Percentiles rank a stretch among this genome's conserved stretches.
Evolutionary conservation across 1,140 invertebrate genomes (phyloP).

Genomic region (Trinorchestia longiramus): DNA sequence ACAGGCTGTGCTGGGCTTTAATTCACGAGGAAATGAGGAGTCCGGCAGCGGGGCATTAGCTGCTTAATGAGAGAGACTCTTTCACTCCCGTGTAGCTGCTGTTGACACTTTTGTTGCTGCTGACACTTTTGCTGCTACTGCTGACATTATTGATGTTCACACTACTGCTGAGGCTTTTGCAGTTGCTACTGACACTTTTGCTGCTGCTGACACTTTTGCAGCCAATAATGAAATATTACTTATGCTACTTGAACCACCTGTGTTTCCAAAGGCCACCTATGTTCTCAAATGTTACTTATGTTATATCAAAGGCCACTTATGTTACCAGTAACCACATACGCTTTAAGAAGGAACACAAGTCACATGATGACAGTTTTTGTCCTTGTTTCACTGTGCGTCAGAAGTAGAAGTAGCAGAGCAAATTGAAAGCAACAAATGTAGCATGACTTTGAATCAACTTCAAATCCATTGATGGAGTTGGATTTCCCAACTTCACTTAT

Average conservation of each 20-base stretch:
- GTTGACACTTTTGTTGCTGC: too few relatives aligned
- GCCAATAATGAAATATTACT: neutral
- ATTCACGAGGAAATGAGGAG: neutral
- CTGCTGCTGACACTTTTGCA: too few relatives aligned
- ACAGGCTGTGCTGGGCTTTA: neutral
- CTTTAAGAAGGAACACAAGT: neutral
- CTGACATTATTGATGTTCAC: too few relatives aligned
- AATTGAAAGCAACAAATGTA: neutral
- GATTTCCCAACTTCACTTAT: too few relatives aligned
- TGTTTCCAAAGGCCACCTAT: neutral
- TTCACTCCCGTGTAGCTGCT: too few relatives aligned
- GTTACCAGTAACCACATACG: neutral
- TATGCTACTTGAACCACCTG: neutral
- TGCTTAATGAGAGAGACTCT: neutral
- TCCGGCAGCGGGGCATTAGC: neutral
- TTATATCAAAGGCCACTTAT: neutral
- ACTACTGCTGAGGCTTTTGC: too few relatives aligned
- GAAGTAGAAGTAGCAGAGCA: neutral
- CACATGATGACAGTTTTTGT: neutral
- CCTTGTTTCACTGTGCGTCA: neutral
- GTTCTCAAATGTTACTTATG: neutral
- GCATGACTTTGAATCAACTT: too few relatives aligned
- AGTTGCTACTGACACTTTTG: too few relatives aligned
- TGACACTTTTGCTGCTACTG: too few relatives aligned
- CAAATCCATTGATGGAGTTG: too few relatives aligned